These are phyloP conservation scores for Neodiprion virginianus DNA, from an alignment of 1,140 invertebrate genomes.

Conservation along the genomic window DNA sequence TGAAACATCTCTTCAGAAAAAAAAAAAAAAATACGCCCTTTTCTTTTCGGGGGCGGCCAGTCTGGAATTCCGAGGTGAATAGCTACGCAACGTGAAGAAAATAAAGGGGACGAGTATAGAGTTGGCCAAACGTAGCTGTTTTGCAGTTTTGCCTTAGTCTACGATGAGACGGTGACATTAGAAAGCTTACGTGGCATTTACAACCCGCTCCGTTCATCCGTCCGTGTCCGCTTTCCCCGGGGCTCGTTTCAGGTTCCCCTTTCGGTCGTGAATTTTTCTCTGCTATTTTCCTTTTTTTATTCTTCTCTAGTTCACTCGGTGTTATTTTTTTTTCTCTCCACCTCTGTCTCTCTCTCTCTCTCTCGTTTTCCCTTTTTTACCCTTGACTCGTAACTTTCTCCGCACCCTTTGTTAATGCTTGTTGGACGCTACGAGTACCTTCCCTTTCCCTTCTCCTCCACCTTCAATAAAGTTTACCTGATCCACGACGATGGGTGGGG, in stretches of 20 bases:
- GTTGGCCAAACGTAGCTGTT: neutral
- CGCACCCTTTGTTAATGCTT: conserved; percentile 47
- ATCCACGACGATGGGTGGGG: conserved; percentile 28
- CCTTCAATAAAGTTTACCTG: conserved; percentile 47
- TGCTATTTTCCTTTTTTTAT: neutral
- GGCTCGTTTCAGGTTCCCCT: neutral
- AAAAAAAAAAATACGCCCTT: too few relatives aligned
- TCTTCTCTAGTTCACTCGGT: neutral
- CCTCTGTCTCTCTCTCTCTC: conserved; percentile 27
- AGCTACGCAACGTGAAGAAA: neutral
- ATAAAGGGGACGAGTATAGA: neutral
- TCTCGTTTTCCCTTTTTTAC: conserved; percentile 24
- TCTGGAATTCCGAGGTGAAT: too few relatives aligned
- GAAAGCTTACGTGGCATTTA: conserved; percentile 18
- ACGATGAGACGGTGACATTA: conserved; percentile 9
- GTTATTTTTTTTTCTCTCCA: conserved; percentile 24
- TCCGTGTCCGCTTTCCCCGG: conserved; percentile 28
- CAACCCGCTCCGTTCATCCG: conserved; percentile 34
- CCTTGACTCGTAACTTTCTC: conserved; percentile 46
- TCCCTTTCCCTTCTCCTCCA: conserved; percentile 10
- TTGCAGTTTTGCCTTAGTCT: neutral
- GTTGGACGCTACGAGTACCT: neutral
- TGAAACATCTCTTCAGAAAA: too few relatives aligned
- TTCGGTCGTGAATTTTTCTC: conserved; percentile 7
- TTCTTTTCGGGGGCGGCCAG: too few relatives aligned